A percentile compares a stretch with the other conserved stretches of the same genome.
phyloP scores from a whole-genome alignment of 2,797 vertebrate species.

The Phoxinus dragarum region DNA sequence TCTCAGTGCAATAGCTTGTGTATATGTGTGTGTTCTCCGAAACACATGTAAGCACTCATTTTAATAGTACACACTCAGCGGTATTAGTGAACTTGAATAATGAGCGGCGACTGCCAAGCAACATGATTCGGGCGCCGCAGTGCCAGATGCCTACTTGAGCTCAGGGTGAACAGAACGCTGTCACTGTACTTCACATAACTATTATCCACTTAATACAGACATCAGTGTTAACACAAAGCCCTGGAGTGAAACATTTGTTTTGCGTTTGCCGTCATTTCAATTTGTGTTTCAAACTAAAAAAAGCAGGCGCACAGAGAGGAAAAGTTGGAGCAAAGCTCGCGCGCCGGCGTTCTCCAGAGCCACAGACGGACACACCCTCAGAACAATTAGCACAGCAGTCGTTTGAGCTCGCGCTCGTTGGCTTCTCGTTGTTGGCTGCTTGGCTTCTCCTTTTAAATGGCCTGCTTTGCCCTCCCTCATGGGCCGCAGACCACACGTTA shows the following conservation, averaged over 20 bases:
- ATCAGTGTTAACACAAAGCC: slow-evolving; percentile 12
- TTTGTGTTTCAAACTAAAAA: not conserved
- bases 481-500: slow-evolving; percentile 64
- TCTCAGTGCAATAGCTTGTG: not conserved
- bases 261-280: slow-evolving; percentile 1
- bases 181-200: slow-evolving; percentile 8
- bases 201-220: slow-evolving; percentile 27
- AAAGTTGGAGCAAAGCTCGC: slow-evolving; percentile 67
- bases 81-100: slow-evolving; percentile 45
- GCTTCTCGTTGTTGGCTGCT: slow-evolving; percentile 43
- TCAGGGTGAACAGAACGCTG: slow-evolving; percentile 27
- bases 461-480: slow-evolving; percentile 55
- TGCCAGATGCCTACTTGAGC: slow-evolving; percentile 33
- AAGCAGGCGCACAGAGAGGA: slow-evolving; percentile 58
- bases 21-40: slow-evolving; percentile 32
- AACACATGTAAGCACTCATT: slow-evolving; percentile 42
- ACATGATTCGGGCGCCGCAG: not conserved
- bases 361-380: slow-evolving; percentile 72
- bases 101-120: slow-evolving; percentile 27
- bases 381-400: slow-evolving; percentile 72
- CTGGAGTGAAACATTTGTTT: slow-evolving; percentile 11
- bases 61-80: slow-evolving; percentile 19
- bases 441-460: slow-evolving; percentile 60
- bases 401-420: slow-evolving; percentile 61
- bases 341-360: slow-evolving; percentile 65